These are phyloP conservation scores for Octonoba sinensis DNA, from an alignment of 2,888 invertebrate genomes.

Conservation along the genomic window DNA sequence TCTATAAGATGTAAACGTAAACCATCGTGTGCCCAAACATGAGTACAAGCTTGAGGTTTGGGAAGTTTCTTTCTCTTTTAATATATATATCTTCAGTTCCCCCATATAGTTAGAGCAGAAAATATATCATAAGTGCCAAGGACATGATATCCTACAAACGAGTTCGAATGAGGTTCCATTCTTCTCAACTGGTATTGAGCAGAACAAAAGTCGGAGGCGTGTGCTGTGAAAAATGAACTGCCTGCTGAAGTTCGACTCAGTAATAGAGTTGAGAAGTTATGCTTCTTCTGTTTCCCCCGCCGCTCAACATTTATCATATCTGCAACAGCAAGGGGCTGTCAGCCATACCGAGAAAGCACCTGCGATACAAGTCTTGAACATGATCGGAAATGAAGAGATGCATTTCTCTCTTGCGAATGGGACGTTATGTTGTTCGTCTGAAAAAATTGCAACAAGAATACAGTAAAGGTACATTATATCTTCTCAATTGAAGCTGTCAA, in stretches of 20 bases:
- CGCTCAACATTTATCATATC: conserved; percentile 13
- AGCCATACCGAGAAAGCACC: conserved; percentile 2
- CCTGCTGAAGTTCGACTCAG: conserved; percentile 20
- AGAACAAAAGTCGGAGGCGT: conserved; percentile 17
- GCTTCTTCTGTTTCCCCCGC: neutral
- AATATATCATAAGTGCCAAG: conserved; percentile 8
- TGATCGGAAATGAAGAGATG: neutral
- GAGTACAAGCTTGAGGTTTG: too few relatives aligned
- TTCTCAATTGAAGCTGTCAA: too few relatives aligned
- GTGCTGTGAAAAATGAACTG: conserved; percentile 37
- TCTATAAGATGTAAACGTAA: too few relatives aligned
- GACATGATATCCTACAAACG: too few relatives aligned
- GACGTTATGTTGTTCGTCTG: too few relatives aligned
- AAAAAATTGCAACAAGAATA: too few relatives aligned
- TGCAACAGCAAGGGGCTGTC: conserved; percentile 27
- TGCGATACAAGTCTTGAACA: neutral
- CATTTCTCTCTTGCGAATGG: neutral
- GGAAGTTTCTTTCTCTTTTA: too few relatives aligned
- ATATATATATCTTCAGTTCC: neutral
- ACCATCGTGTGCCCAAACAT: too few relatives aligned
- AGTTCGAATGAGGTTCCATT: too few relatives aligned
- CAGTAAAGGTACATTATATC: too few relatives aligned
- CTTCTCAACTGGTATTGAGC: too few relatives aligned
- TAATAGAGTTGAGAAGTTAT: conserved; percentile 50
- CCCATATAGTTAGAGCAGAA: conserved; percentile 16